Evolutionary conservation across 2,113 vertebrate genomes (phyloP).

Genomic region (Anguilla rostrata): DNA sequence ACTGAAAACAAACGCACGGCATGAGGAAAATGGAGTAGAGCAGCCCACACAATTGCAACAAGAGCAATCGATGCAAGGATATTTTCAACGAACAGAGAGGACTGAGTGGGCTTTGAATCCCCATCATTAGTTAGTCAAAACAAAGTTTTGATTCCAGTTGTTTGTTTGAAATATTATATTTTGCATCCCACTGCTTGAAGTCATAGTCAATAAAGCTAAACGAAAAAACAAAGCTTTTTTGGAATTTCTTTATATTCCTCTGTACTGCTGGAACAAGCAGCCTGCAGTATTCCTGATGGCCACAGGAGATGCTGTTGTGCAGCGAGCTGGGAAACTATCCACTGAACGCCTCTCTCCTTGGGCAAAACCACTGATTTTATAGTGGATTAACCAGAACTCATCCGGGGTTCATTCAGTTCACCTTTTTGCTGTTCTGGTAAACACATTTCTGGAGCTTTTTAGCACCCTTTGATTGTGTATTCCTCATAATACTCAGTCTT

Average conservation of each 20-base stretch:
- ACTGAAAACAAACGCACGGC: neutral
- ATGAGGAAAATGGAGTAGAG: neutral
- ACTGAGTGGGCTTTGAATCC: neutral
- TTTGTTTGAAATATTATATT: neutral
- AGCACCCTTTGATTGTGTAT: no score
- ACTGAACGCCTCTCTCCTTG: no score
- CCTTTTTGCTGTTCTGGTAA: no score
- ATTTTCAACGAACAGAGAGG: neutral
- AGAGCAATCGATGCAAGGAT: neutral
- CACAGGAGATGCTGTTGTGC: no score
- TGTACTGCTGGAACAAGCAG: no score
- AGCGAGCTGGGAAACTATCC: no score
- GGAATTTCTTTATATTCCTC: neutral
- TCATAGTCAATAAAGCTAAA: neutral
- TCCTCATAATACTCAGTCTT: no score
- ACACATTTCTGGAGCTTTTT: no score
- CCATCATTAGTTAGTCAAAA: neutral
- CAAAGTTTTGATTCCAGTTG: neutral
- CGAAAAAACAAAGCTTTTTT: neutral
- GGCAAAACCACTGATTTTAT: no score
- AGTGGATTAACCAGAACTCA: no score
- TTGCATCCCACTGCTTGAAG: neutral
- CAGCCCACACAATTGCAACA: neutral
- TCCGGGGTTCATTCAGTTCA: no score
- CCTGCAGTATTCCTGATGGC: no score